These are phyloP conservation scores for Eulemur coronatus DNA, from an alignment of 2,797 vertebrate genomes.

Conservation along the genomic window DNA sequence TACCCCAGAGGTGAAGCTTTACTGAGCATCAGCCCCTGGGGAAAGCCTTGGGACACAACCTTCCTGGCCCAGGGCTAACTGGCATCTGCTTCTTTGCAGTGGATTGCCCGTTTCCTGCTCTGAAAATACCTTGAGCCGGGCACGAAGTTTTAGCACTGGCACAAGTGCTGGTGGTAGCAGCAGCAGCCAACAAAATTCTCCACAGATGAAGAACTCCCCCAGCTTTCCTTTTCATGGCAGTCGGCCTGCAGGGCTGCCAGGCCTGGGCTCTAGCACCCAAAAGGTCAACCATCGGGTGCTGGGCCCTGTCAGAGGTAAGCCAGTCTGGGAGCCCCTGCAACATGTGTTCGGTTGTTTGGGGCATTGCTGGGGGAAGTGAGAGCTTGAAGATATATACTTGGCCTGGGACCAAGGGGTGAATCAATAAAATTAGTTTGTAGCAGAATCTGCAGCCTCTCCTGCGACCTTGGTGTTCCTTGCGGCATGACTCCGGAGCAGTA, in stretches of 20 bases:
- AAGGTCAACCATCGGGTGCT: constrained; percentile 83
- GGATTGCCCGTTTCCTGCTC: constrained; percentile 88
- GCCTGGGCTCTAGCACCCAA: constrained; percentile 73
- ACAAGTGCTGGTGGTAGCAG: constrained; percentile 76
- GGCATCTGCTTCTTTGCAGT: constrained; percentile 78
- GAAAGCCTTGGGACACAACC: background rate
- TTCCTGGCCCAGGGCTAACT: background rate
- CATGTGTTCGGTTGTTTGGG: constrained; percentile 75
- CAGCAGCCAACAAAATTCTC: constrained; percentile 90
- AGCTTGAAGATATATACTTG: constrained; percentile 67
- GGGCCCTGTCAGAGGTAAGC: constrained; percentile 92
- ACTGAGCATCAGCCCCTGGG: background rate
- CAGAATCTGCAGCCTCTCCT: constrained; percentile 48
- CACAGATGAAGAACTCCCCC: constrained; percentile 90
- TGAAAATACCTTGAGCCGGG: constrained; percentile 87
- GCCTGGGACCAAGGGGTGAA: constrained; percentile 10
- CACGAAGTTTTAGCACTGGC: constrained; percentile 90
- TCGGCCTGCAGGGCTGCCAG: constrained; percentile 65
- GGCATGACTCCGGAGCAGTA: background rate
- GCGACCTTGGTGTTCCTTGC: constrained; percentile 68
- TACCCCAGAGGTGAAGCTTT: background rate
- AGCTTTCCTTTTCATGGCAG: constrained; percentile 92
- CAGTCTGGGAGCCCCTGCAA: constrained; percentile 76
- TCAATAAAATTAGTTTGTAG: constrained; percentile 67
- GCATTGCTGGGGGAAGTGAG: constrained; percentile 74